Conservation (phyloP, 2,113 vertebrate species). For the Vidua macroura region DNA sequence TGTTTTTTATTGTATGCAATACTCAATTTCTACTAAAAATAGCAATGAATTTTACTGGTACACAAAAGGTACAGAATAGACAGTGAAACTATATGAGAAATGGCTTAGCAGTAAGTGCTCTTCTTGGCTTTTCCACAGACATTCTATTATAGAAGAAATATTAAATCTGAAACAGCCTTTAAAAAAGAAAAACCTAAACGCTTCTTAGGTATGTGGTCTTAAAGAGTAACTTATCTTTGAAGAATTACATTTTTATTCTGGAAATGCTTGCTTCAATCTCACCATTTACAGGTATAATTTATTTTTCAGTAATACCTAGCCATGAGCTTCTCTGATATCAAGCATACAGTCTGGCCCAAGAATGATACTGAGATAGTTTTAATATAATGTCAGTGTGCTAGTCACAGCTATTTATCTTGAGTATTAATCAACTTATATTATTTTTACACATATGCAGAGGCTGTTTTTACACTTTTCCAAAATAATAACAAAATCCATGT, state of each 20-base stretch:
- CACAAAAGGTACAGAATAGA: background rate
- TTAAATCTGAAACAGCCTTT: conserved; percentile 31
- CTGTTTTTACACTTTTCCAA: background rate
- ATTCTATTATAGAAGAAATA: conserved; percentile 46
- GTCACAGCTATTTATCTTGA: background rate
- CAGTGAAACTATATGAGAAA: conserved; percentile 36
- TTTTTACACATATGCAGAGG: background rate
- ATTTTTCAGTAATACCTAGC: conserved; percentile 39
- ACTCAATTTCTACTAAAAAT: conserved; percentile 40
- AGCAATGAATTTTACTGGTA: conserved; percentile 24
- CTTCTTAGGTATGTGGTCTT: background rate
- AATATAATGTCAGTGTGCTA: background rate
- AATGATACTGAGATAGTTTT: conserved; percentile 8
- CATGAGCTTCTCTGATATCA: background rate
- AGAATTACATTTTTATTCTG: conserved; percentile 14
- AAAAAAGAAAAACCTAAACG: conserved; percentile 47
- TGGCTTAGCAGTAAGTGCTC: conserved; percentile 4
- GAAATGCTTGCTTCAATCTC: conserved; percentile 47
- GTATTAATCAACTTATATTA: conserved; percentile 17
- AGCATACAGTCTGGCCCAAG: background rate
- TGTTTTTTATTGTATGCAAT: conserved; percentile 11
- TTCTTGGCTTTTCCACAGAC: background rate
- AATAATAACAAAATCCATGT: background rate
- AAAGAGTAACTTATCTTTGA: background rate
- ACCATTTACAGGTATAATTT: conserved; percentile 44